A percentile compares a stretch with the other conserved stretches of the same genome.
phyloP scores from a whole-genome alignment of 23 tunicate genomes.

The Trididemnum miniatum region DNA sequence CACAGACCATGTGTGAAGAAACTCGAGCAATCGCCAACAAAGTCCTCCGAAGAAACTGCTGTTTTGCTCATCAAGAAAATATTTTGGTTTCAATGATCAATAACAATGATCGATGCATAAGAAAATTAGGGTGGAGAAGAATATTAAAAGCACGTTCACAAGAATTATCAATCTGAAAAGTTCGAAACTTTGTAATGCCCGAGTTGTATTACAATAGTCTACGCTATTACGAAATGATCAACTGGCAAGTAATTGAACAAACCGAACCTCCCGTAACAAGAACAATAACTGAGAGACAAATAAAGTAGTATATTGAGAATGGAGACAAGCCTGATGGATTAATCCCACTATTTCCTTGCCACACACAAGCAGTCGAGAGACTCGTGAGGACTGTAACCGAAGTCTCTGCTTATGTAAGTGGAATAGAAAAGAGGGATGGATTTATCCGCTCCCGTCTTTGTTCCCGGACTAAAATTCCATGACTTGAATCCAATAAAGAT shows the following conservation, averaged over 20 bases:
- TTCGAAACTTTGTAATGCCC: background rate
- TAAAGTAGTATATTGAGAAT: background rate
- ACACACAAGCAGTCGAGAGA: conserved; percentile 1
- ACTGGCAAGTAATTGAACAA: background rate
- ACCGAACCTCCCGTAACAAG: background rate
- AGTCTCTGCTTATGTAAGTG: background rate
- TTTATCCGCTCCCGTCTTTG: background rate
- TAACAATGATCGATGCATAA: background rate
- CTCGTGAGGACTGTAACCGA: background rate
- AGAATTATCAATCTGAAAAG: background rate
- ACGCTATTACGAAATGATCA: background rate
- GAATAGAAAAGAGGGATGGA: background rate
- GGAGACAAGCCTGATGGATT: background rate
- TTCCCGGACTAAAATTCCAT: background rate
- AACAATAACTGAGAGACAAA: background rate
- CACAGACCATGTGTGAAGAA: background rate
- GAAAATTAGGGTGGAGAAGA: background rate
- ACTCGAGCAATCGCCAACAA: conserved; percentile 1
- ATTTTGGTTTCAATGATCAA: background rate
- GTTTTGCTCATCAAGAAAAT: background rate
- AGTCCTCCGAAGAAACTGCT: background rate
- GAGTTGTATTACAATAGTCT: background rate
- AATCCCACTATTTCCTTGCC: background rate
- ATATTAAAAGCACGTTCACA: background rate
- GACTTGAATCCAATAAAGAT: background rate